phyloP scores from a whole-genome alignment of 2,888 invertebrate species.

The Mythimna albipuncta region DNA sequence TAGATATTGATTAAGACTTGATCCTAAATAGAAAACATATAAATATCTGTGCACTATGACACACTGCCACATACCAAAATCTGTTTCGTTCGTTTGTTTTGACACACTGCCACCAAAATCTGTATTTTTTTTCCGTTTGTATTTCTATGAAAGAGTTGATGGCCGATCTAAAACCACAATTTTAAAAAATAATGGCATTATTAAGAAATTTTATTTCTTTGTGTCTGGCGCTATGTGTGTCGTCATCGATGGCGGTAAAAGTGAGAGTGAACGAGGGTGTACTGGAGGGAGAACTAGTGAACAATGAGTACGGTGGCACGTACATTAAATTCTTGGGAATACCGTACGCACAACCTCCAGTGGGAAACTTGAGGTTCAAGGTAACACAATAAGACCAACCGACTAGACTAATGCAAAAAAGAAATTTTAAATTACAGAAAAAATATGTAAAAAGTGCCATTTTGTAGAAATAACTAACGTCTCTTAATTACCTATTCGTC shows the following conservation, averaged over 20 bases:
- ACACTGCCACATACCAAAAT: background rate
- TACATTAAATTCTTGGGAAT: conserved; percentile 80
- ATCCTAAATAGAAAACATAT: background rate
- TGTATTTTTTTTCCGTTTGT: no score
- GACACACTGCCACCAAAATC: background rate
- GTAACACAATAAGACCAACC: conserved; percentile 64
- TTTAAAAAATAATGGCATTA: conserved; percentile 3
- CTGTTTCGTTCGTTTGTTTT: no score
- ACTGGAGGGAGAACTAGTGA: conserved; percentile 69
- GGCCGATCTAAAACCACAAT: background rate
- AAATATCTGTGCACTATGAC: background rate
- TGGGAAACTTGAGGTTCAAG: conserved; percentile 86
- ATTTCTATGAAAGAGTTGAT: background rate
- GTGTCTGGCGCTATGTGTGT: background rate
- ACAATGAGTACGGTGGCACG: conserved; percentile 64
- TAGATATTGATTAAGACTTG: background rate
- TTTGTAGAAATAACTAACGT: background rate
- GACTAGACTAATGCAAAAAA: background rate
- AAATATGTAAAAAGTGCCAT: background rate
- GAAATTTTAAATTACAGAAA: background rate
- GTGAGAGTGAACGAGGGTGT: conserved; percentile 72
- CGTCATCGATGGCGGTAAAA: conserved; percentile 26
- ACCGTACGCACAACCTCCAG: conserved; percentile 87
- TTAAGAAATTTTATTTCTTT: background rate
- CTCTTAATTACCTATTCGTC: background rate